Evolutionary conservation across 2,888 invertebrate species (phyloP).

Genomic region (Athalia rosae): DNA sequence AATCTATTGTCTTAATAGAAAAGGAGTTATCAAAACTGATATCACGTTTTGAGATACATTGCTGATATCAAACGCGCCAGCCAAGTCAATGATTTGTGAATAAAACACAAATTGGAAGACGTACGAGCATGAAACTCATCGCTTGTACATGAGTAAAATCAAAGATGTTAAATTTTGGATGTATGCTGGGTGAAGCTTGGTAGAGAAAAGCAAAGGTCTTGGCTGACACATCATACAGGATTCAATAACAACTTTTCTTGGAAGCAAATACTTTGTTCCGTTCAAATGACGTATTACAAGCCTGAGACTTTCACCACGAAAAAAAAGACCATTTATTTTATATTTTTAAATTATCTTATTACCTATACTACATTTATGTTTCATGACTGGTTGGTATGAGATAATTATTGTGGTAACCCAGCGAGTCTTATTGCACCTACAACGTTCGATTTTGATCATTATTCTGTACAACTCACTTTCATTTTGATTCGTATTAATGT

Average conservation of each 20-base stretch:
- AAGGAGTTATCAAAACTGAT: constrained; percentile 30
- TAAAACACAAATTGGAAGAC: constrained; percentile 29
- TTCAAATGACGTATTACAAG: constrained; percentile 29
- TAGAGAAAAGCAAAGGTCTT: constrained; percentile 13
- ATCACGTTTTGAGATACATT: constrained; percentile 19
- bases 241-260: constrained; percentile 35
- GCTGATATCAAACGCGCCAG: not conserved
- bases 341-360: constrained; percentile 23
- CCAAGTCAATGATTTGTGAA: constrained; percentile 6
- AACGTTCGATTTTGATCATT: constrained; percentile 58
- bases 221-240: constrained; percentile 21
- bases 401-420: constrained; percentile 67
- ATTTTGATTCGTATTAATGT: constrained; percentile 48
- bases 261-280: constrained; percentile 16
- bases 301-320: constrained; percentile 7
- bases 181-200: not conserved
- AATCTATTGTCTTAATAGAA: not conserved
- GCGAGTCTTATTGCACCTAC: constrained; percentile 69
- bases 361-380: constrained; percentile 56
- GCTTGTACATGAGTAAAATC: not conserved
- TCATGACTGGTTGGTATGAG: constrained; percentile 64
- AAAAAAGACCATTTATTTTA: constrained; percentile 18
- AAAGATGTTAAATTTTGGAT: constrained; percentile 10
- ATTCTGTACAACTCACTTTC: constrained; percentile 51
- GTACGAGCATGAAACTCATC: constrained; percentile 28